A percentile compares a stretch with the other conserved stretches of the same genome.
Evolutionary conservation across 2,888 invertebrate genomes (phyloP).

Genomic region (Parnassius glacialis): DNA sequence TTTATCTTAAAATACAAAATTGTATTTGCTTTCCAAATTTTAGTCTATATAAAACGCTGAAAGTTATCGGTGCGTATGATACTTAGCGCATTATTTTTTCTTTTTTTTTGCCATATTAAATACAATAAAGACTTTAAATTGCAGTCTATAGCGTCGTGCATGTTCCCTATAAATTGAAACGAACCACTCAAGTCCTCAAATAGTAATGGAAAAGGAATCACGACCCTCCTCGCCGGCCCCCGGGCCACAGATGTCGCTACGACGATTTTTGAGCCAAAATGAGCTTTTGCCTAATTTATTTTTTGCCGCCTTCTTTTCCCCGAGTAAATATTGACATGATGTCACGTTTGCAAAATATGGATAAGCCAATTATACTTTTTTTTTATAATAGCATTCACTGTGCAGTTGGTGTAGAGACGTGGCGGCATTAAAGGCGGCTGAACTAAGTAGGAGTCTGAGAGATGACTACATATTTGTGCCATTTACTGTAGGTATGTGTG

Average conservation of each 20-base stretch:
- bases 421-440: no score
- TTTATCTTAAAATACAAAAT: no score
- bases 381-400: no score
- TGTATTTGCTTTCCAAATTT: no score
- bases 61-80: no score
- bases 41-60: no score
- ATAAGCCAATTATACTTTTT: conserved; percentile 35
- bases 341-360: conserved; percentile 41
- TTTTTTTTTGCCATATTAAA: no score
- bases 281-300: conserved; percentile 81
- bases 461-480: no score
- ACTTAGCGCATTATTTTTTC: no score
- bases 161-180: conserved; percentile 31
- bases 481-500: no score
- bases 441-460: no score
- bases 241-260: conserved; percentile 70
- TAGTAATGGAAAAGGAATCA: conserved; percentile 46
- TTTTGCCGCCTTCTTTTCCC: conserved; percentile 79
- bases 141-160: neutral
- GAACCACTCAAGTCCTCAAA: conserved; percentile 45
- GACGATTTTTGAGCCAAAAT: conserved; percentile 72
- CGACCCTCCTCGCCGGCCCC: conserved; percentile 36
- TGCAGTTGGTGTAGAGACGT: no score
- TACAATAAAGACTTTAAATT: neutral
- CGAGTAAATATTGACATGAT: conserved; percentile 75